A percentile compares a stretch with the other conserved stretches of the same genome.
These are phyloP conservation scores for Hesperophylax magnus DNA, from an alignment of 1,140 invertebrate species.

Conservation along the genomic window DNA sequence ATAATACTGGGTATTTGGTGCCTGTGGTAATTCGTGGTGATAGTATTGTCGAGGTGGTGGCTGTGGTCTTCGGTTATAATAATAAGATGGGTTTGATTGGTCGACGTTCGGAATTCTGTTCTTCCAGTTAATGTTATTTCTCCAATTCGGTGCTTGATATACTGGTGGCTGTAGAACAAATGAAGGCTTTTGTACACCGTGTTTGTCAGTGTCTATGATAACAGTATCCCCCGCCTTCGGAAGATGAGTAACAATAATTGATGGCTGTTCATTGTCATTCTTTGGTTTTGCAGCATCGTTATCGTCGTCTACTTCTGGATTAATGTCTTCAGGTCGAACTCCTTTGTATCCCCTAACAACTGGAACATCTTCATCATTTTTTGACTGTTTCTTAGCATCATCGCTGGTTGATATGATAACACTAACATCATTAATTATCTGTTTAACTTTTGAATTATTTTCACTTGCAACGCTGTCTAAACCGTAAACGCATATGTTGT, in stretches of 20 bases:
- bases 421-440: constrained; percentile 56
- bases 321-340: constrained; percentile 48
- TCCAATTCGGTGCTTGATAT: constrained; percentile 45
- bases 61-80: background rate
- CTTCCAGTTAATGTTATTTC: constrained; percentile 36
- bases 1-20: constrained; percentile 8
- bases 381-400: constrained; percentile 44
- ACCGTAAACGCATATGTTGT: constrained; percentile 3
- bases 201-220: background rate
- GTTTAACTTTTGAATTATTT: constrained; percentile 29
- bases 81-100: background rate
- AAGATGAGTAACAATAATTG: constrained; percentile 3
- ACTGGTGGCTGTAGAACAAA: constrained; percentile 36
- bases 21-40: background rate
- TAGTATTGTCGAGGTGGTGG: background rate
- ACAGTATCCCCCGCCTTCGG: background rate
- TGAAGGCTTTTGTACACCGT: constrained; percentile 14
- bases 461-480: constrained; percentile 7
- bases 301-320: constrained; percentile 8
- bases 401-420: constrained; percentile 57
- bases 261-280: constrained; percentile 28
- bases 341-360: constrained; percentile 57
- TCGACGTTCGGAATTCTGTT: constrained; percentile 14
- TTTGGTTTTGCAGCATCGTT: background rate
- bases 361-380: constrained; percentile 55